Percentiles rank a stretch among this genome's conserved stretches.
Conservation (phyloP, 2,888 invertebrate genomes). For the Diabrotica balteata region DNA sequence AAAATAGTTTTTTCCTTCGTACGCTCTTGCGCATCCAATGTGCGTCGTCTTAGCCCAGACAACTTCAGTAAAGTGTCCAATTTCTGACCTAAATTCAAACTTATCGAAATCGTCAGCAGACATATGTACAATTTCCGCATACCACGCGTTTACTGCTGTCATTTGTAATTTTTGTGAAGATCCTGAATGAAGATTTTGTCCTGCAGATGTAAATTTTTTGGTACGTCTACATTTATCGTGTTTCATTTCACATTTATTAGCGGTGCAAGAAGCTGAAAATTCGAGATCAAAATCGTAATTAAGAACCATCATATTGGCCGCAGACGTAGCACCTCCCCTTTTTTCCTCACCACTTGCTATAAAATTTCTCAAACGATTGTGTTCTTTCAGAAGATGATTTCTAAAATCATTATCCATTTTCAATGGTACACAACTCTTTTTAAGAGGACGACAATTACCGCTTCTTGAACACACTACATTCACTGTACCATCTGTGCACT, state of each 20-base stretch:
- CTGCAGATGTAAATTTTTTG: conserved; percentile 15
- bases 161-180: not conserved
- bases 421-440: conserved; percentile 4
- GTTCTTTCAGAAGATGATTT: conserved; percentile 7
- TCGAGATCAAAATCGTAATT: conserved; percentile 40
- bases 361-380: conserved; percentile 24
- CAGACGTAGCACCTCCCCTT: conserved; percentile 20
- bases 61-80: conserved; percentile 37
- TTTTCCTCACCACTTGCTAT: conserved; percentile 29
- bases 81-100: not conserved
- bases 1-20: not conserved
- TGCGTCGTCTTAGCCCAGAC: conserved; percentile 36
- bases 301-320: conserved; percentile 26
- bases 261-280: conserved; percentile 38
- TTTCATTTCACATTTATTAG: conserved; percentile 31
- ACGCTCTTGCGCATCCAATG: conserved; percentile 33
- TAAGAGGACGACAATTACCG: conserved; percentile 1
- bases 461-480: conserved; percentile 18
- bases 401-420: conserved; percentile 3
- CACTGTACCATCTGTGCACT: not conserved
- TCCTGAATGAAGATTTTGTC: conserved; percentile 30
- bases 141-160: conserved; percentile 20
- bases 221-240: conserved; percentile 38
- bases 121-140: conserved; percentile 11
- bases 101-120: conserved; percentile 2